Conservation (phyloP, 1,140 invertebrate genomes). For the Zaprionus nigranus region DNA sequence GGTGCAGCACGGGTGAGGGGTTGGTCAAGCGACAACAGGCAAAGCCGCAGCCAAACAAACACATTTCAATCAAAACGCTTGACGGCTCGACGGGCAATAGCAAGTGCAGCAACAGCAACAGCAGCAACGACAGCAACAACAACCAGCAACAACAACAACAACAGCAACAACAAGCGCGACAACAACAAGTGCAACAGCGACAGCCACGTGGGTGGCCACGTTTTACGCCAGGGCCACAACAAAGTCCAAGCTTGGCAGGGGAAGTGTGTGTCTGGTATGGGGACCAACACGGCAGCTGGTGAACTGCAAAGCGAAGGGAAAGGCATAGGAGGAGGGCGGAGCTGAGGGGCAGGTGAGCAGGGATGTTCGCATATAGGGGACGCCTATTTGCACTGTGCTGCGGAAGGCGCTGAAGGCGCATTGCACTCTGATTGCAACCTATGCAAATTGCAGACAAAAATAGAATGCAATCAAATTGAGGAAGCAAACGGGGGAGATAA, state of each 20-base stretch:
- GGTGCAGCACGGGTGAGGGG: neutral
- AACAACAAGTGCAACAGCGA: constrained; percentile 9
- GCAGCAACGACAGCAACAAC: constrained; percentile 11
- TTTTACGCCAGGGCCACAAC: constrained; percentile 30
- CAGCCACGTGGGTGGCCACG: constrained; percentile 63
- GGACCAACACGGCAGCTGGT: constrained; percentile 10
- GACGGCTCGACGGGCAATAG: constrained; percentile 47
- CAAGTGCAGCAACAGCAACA: constrained; percentile 36
- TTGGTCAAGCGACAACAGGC: constrained; percentile 19
- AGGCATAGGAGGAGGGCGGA: neutral
- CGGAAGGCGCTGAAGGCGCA: constrained; percentile 24
- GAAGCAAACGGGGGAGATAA: neutral
- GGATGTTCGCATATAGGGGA: neutral
- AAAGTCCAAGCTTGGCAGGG: constrained; percentile 28
- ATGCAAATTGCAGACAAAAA: constrained; percentile 13
- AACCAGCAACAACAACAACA: constrained; percentile 4
- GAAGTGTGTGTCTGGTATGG: neutral
- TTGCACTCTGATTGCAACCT: constrained; percentile 27
- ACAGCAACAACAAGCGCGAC: constrained; percentile 4
- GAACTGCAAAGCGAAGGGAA: neutral
- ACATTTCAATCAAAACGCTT: constrained; percentile 77
- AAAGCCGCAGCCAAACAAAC: constrained; percentile 76
- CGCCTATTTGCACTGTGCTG: constrained; percentile 29
- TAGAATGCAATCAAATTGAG: constrained; percentile 12
- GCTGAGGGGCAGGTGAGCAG: neutral